A percentile compares a stretch with the other conserved stretches of the same genome.
phyloP scores from a whole-genome alignment of 2,888 invertebrate species.

The Nephrocerus scutellatus region DNA sequence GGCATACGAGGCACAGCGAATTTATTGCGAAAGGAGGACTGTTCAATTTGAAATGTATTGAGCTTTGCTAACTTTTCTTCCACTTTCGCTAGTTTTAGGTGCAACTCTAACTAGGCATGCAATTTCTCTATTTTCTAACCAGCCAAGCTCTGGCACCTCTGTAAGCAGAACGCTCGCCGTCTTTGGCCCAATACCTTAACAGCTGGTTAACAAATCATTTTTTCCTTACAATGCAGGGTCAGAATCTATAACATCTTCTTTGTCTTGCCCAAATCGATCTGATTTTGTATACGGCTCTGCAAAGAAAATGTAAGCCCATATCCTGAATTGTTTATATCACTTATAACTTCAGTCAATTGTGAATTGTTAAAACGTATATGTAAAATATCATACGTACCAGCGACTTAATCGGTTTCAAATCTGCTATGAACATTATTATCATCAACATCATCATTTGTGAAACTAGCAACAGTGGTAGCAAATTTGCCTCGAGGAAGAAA shows the following conservation, averaged over 20 bases:
- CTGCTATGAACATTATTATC: too few relatives aligned
- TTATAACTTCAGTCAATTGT: too few relatives aligned
- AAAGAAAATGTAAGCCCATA: neutral
- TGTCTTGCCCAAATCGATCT: neutral
- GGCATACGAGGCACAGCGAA: too few relatives aligned
- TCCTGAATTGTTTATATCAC: neutral
- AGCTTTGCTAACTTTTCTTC: conserved; percentile 49
- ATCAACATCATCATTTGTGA: too few relatives aligned
- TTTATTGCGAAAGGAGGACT: too few relatives aligned
- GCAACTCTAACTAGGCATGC: neutral
- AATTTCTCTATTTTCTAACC: neutral
- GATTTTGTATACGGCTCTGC: conserved; percentile 7
- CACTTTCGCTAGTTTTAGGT: neutral
- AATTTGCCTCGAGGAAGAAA: too few relatives aligned
- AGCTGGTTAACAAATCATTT: neutral
- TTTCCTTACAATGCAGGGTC: neutral
- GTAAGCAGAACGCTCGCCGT: neutral
- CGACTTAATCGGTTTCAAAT: too few relatives aligned
- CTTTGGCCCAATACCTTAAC: neutral
- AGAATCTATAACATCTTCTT: neutral
- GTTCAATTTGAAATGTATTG: conserved; percentile 64
- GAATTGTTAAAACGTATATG: too few relatives aligned
- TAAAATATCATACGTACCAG: too few relatives aligned
- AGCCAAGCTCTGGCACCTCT: neutral
- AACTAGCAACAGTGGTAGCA: too few relatives aligned